phyloP scores from a whole-genome alignment of 2,113 vertebrate genomes.

The Lates calcarifer region DNA sequence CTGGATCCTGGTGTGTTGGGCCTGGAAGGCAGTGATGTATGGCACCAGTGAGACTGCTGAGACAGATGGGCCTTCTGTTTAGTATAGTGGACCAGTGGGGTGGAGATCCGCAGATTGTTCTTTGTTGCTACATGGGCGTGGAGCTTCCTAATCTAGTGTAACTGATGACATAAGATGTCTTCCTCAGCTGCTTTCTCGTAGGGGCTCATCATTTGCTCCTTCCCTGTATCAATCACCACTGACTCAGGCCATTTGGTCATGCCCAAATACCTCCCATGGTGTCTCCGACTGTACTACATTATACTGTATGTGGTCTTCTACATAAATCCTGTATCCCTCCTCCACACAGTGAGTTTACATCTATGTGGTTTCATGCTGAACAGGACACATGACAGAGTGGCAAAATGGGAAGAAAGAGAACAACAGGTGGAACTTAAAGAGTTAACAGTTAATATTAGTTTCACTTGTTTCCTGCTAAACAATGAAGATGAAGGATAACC shows the following conservation, averaged over 20 bases:
- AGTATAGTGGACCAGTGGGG: conserved; percentile 41
- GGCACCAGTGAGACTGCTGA: conserved; percentile 26
- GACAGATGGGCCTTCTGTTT: conserved; percentile 65
- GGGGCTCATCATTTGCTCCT: conserved; percentile 51
- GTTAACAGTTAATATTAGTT: conserved; percentile 59
- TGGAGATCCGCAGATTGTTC: conserved; percentile 64
- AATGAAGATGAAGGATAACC: conserved; percentile 58
- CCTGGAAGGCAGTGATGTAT: conserved; percentile 53
- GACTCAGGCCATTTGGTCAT: conserved; percentile 64
- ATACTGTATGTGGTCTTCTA: conserved; percentile 31
- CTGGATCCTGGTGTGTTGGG: conserved; percentile 22
- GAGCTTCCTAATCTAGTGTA: conserved; percentile 76
- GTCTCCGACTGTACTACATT: conserved; percentile 59
- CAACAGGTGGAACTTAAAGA: conserved; percentile 58
- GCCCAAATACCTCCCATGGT: conserved; percentile 46
- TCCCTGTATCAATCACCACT: conserved; percentile 73
- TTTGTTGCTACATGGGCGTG: conserved; percentile 65
- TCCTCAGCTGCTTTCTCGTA: conserved; percentile 75
- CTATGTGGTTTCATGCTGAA: conserved; percentile 40
- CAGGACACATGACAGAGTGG: conserved; percentile 30
- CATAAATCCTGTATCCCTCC: conserved; percentile 26
- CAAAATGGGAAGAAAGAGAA: conserved; percentile 27
- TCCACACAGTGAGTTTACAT: conserved; percentile 27
- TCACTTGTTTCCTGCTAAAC: conserved; percentile 61
- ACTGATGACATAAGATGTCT: conserved; percentile 68